These are phyloP conservation scores for Ellobium chinense DNA, from an alignment of 2,888 invertebrate species.

Conservation along the genomic window DNA sequence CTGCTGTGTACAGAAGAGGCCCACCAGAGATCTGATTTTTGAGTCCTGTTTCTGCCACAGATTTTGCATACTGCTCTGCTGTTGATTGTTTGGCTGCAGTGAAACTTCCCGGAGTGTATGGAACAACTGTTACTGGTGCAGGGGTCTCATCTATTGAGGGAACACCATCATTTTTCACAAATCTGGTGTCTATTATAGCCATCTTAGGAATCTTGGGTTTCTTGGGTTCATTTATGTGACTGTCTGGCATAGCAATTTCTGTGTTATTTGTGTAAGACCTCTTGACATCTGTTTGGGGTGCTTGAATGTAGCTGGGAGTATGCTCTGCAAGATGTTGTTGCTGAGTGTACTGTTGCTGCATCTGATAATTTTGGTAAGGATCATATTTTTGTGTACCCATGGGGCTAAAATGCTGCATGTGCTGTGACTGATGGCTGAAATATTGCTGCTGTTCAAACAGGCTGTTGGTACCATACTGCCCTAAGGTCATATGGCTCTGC, in stretches of 20 bases:
- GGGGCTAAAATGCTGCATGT: too few relatives aligned
- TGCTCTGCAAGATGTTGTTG: background rate
- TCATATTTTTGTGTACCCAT: background rate
- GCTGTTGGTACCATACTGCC: background rate
- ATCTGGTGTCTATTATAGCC: constrained; percentile 64
- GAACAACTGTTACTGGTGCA: constrained; percentile 30
- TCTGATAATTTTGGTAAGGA: background rate
- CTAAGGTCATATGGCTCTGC: background rate
- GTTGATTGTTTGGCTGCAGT: constrained; percentile 45
- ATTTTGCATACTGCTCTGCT: constrained; percentile 17
- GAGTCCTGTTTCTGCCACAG: constrained; percentile 16
- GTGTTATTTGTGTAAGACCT: background rate
- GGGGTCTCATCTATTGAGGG: constrained; percentile 20
- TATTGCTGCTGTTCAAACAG: background rate
- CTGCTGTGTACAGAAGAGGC: constrained; percentile 25
- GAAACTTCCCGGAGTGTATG: constrained; percentile 52
- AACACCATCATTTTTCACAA: constrained; percentile 60
- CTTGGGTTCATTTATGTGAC: background rate
- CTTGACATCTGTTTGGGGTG: background rate
- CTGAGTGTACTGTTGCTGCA: background rate
- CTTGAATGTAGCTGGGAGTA: background rate
- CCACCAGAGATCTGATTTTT: constrained; percentile 29
- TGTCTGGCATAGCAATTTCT: background rate
- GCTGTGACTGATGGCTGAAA: too few relatives aligned
- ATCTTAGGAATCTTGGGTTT: constrained; percentile 52